A percentile compares a stretch with the other conserved stretches of the same genome.
Evolutionary conservation across 2,797 vertebrate genomes (phyloP).

Genomic region (Halcyon leucocephala): DNA sequence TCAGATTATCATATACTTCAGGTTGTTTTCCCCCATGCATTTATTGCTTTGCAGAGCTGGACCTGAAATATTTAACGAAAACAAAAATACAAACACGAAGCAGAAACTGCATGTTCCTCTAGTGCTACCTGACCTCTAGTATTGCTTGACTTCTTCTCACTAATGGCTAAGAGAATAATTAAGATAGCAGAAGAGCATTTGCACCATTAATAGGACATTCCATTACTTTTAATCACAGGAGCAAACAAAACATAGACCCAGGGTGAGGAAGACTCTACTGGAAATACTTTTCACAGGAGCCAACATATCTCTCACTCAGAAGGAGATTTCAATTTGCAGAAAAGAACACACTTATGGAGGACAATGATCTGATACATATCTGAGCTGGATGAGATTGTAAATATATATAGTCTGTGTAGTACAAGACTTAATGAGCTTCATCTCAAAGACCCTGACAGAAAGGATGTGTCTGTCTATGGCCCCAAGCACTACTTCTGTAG

Average conservation of each 20-base stretch:
- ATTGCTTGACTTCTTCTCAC: not conserved
- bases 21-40: not conserved
- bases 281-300: not conserved
- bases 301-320: not conserved
- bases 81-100: not conserved
- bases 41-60: not conserved
- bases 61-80: slow-evolving; percentile 31
- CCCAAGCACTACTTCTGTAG: not conserved
- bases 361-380: not conserved
- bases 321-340: not conserved
- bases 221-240: not conserved
- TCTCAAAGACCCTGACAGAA: slow-evolving; percentile 12
- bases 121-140: not conserved
- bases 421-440: not conserved
- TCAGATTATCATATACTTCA: not conserved
- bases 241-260: not conserved
- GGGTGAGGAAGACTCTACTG: not conserved
- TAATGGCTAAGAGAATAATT: slow-evolving; percentile 10
- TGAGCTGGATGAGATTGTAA: not conserved
- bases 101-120: not conserved
- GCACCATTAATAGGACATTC: not conserved
- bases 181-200: not conserved
- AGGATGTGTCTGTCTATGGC: not conserved
- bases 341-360: not conserved
- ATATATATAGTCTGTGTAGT: not conserved